Percentiles rank a stretch among this genome's conserved stretches.
phyloP scores from a whole-genome alignment of 2,113 vertebrate genomes.

The Kryptolebias marmoratus region DNA sequence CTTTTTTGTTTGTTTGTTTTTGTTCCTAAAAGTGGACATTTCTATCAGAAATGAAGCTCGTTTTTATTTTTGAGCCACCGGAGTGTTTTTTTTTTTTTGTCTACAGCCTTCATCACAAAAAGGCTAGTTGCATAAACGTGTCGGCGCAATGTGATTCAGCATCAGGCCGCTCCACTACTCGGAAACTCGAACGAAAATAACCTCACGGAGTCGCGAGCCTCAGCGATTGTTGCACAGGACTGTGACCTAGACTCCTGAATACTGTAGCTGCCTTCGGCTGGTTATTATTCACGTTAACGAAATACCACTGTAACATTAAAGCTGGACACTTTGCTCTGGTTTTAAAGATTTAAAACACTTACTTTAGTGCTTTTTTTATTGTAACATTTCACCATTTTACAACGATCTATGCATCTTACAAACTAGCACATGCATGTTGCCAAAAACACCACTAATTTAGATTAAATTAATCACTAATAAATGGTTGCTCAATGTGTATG shows the following conservation, averaged over 20 bases:
- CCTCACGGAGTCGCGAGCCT: not conserved
- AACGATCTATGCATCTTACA: conserved; percentile 37
- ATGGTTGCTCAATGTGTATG: not conserved
- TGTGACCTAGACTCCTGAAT: not conserved
- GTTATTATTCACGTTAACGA: not conserved
- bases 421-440: conserved; percentile 37
- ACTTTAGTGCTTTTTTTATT: conserved; percentile 26
- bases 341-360: not conserved
- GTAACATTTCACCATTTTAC: conserved; percentile 5
- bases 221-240: not conserved
- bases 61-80: conserved; percentile 6
- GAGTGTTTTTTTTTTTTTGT: not conserved
- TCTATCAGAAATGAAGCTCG: not conserved
- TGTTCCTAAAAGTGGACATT: not conserved
- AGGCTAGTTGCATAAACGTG: conserved; percentile 1
- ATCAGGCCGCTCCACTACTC: not conserved
- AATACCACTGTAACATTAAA: not conserved
- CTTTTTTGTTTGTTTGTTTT: not conserved
- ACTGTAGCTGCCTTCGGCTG: not conserved
- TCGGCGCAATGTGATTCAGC: conserved; percentile 7
- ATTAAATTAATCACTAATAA: not conserved
- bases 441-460: conserved; percentile 28
- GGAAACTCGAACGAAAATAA: not conserved
- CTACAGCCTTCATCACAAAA: conserved; percentile 1
- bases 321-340: not conserved